Percentiles rank a stretch among this genome's conserved stretches.
Conservation (phyloP, 2,888 invertebrate species). For the Torymus texanus region DNA sequence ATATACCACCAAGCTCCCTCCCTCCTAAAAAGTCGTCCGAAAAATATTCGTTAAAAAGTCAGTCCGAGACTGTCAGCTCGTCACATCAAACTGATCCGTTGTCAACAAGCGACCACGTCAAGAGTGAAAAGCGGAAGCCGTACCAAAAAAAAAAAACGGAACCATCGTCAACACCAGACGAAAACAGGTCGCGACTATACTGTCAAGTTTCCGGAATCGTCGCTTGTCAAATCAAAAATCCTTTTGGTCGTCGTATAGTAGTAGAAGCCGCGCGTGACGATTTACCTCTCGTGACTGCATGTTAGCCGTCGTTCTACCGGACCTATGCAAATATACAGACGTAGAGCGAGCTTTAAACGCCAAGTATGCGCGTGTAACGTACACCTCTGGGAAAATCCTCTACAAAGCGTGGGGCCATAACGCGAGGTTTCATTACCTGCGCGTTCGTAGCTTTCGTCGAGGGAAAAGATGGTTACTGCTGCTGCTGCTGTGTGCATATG, state of each 20-base stretch:
- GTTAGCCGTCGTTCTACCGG: neutral
- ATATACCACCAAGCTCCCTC: too few species aligned
- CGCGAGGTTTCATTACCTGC: conserved; percentile 44
- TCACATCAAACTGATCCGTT: conserved; percentile 13
- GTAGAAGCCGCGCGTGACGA: neutral
- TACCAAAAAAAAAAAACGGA: neutral
- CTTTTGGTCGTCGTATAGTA: conserved; percentile 54
- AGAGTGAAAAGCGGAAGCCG: conserved; percentile 19
- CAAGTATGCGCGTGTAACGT: conserved; percentile 62
- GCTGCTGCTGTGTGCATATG: too few species aligned
- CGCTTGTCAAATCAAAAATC: conserved; percentile 63
- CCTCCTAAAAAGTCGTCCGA: too few species aligned
- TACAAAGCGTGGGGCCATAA: conserved; percentile 7
- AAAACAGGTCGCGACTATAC: conserved; percentile 32
- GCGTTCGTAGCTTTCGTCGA: conserved; percentile 2
- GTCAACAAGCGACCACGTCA: neutral
- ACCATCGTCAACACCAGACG: too few species aligned
- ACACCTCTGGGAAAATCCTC: conserved; percentile 68
- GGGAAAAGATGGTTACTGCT: neutral
- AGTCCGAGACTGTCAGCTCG: too few species aligned
- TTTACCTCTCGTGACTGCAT: neutral
- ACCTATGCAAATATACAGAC: conserved; percentile 40
- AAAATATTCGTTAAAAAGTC: too few species aligned
- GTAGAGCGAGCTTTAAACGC: conserved; percentile 30
- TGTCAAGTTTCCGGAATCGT: conserved; percentile 60